Base-by-base conservation (phyloP, 2,113 vertebrate species). In the Cinclus mexicanus region DNA sequence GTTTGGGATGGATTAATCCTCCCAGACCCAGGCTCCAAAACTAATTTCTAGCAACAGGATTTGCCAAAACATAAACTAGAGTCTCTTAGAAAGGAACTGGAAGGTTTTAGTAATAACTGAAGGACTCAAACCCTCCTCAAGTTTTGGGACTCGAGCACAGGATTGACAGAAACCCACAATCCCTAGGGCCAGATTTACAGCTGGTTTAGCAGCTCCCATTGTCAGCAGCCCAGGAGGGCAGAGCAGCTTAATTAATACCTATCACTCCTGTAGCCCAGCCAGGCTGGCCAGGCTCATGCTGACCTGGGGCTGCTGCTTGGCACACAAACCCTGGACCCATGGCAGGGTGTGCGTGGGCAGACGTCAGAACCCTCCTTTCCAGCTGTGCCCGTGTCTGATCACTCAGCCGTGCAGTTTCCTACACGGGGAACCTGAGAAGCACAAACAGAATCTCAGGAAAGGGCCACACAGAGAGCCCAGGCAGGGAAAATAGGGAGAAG, bases 261-360 rank as follows among this genome's bases (percentile, higher is more conserved):
- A 81, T 33, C 64, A 13, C 10, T 72, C 14, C 11, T 11, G 39
- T 1, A n/a, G 29, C n/a, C 47, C 75, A 23, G 59, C 1, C 24
- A 82, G 78, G 64, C 29, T 23, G 11, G 83, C 49, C 86, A 61
- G 25, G 57, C 82, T 83, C 71, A 6, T 9, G 1, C 60, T 93
- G 96, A 97, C 92, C 95, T 22, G 2, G 90, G 72, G 12, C 94
- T 49, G 53, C 86, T 12, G 60, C 65, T n/a, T 3, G 2, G 5
- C 8, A 1, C 85, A 41, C 6, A 11, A 15, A 20, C 14, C 18
- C 19, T 25, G 11, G 33, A 0, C 13, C 14, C 0, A 2, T 1
- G 63, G 90, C 71, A 5, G 1, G 1, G 10, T 2, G 63, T 83
- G 86, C 50, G 60, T 55, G 52, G 91, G 70, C 53, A 57, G 41